Base-by-base conservation (phyloP, 2,113 vertebrate species). In the Melanerpes aurifrons region DNA sequence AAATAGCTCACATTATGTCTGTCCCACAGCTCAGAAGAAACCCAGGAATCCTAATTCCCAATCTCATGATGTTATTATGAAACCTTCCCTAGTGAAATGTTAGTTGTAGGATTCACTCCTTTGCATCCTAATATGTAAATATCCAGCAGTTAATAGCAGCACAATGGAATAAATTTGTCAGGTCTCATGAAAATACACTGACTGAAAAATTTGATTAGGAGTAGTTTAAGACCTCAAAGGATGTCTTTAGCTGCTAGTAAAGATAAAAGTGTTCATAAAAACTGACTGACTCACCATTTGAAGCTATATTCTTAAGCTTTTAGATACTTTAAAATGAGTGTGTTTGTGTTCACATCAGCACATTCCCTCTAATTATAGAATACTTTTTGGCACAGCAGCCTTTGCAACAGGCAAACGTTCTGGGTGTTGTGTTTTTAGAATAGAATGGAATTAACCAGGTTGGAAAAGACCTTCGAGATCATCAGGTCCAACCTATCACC, bases 221-320 rank as follows among this genome's bases (percentile, higher is more conserved):
- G 80, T 69, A 86, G 90, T 84, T 93, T 72, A 86, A 95, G 62
- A 58, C 63, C 68, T 87, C 74, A 75, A 83, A 92, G 32, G 67
- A 72, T 69, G 58, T 57, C 45, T 93, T 94, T 76, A 90, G 31
- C 69, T 92, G 80, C 88, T 75, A 43, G 66, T 72, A 69, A 86
- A 96, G 88, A 83, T 78, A 88, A 94, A 91, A 90, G 70, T 70
- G 84, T 72, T 78, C 66, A 29, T 93, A 92, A 94, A 94, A 94
- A n/a, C 56, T 40, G 93, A 92, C 62, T 29, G 45, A 59, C 45
- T 91, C 53, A 29, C 83, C n/a, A 82, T 86, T 85, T 91, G 83
- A 88, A 88, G 72, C 79, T 64, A 21, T 71, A 53, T 90, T 80
- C 76, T 77, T 77, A 56, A 93, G 86, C 70, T 78, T 92, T 95